A percentile compares a stretch with the other conserved stretches of the same genome.
Conservation (phyloP, 2,113 vertebrate genomes). For the Poeciliopsis retropinna region DNA sequence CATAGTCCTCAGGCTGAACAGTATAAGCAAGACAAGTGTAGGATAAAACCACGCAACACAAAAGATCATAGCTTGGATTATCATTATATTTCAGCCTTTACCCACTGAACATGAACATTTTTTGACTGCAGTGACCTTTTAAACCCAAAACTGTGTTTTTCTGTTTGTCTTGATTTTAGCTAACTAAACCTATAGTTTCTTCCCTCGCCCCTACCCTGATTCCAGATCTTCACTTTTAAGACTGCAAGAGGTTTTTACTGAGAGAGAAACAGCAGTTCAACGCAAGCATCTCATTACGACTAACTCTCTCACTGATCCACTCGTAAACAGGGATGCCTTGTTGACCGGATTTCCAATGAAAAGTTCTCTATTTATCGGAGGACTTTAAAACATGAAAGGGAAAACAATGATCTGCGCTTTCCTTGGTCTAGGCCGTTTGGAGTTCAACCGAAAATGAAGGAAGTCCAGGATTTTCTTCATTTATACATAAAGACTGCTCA, state of each 20-base stretch:
- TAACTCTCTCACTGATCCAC: no score
- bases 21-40: constrained; percentile 12
- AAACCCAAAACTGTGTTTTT: neutral
- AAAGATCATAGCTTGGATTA: neutral
- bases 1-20: constrained; percentile 28
- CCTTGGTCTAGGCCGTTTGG: neutral
- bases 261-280: neutral
- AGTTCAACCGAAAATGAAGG: neutral
- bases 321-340: no score
- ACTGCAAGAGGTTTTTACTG: neutral
- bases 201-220: no score
- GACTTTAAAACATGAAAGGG: neutral
- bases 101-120: neutral
- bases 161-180: no score
- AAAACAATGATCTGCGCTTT: neutral
- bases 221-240: neutral
- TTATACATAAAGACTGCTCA: neutral
- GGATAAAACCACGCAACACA: constrained; percentile 17
- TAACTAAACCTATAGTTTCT: no score
- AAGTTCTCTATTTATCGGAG: neutral
- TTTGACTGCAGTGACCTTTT: neutral
- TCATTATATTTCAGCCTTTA: neutral
- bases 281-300: no score
- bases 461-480: neutral
- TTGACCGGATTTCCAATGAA: no score